Base-by-base conservation (phyloP, 2,797 vertebrate species). In the Gila robusta region DNA sequence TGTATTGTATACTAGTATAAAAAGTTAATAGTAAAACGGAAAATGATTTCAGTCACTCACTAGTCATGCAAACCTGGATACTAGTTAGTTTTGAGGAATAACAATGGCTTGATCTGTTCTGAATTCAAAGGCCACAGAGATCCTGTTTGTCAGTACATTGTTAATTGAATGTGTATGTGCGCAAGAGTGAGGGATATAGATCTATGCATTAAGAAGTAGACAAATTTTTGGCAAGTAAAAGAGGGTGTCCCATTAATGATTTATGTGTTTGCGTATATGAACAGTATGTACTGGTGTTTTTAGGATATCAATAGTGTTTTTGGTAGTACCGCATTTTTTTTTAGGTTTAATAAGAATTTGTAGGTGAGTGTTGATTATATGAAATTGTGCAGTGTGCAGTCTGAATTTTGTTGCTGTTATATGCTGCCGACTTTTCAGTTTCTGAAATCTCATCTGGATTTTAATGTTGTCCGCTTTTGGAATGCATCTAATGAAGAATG, bases 181-280 rank as follows among this genome's bases (percentile, higher is more conserved):
- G 14, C 59, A 52, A 52, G 26, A 83, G 41, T 49, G 39, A 83
- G 41, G 37, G 32, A 76, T 52, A 66, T 47, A 64, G 12, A 74
- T 76, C 71, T 26, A 76, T 52, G 66, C 71, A 76, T 37, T 76
- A 39, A 49, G 56, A 74, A n/a, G 12, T 12, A 32, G 56, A 26
- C 44, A 37, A 4, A 47, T n/a, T 47, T 83, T 76, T 83, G 41
- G 82, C 71, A 39, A 64, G 56, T 76, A n/a, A 66, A 66, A 52
- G 21, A 76, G 41, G 62, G 44, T 49, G 32, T 37, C 8, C 21
- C 59, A 77, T 67, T 67, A 66, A 76, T 47, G 28, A 67, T 83
- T 52, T 39, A 83, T 67, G 21, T 37, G 21, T 76, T 66, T 52
- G 72, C 37, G 5, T 76, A 37, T 17, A 73, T 66, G 23, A 67